phyloP scores from a whole-genome alignment of 2,888 invertebrate genomes.

The Lypha dubia region DNA sequence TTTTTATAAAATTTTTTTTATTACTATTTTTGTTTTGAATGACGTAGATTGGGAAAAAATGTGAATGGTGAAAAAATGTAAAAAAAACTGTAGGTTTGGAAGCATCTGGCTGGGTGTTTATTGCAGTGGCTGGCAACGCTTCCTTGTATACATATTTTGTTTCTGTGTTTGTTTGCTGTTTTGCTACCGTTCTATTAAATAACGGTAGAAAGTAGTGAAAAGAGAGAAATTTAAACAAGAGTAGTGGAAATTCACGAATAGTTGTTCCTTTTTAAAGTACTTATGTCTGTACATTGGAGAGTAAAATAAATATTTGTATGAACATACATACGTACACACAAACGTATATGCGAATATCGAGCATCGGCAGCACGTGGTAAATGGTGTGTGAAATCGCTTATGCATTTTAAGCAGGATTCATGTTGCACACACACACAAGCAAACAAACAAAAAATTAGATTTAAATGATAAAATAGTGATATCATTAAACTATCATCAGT shows the following conservation, averaged over 20 bases:
- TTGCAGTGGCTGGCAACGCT: too few relatives aligned
- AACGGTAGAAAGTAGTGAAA: slow-evolving; percentile 20
- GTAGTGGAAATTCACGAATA: slow-evolving; percentile 26
- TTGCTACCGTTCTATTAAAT: slow-evolving; percentile 9
- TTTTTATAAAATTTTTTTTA: too few relatives aligned
- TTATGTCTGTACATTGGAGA: slow-evolving; percentile 2
- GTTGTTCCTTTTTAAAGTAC: slow-evolving; percentile 1
- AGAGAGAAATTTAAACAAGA: background rate
- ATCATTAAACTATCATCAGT: slow-evolving; percentile 77
- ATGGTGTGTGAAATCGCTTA: slow-evolving; percentile 84
- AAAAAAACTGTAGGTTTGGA: too few relatives aligned
- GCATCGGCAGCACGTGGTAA: slow-evolving; percentile 77
- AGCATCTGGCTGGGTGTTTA: too few relatives aligned
- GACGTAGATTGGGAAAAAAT: too few relatives aligned
- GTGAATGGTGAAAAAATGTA: too few relatives aligned
- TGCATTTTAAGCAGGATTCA: slow-evolving; percentile 76
- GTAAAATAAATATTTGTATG: slow-evolving; percentile 17
- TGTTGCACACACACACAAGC: background rate
- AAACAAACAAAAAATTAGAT: slow-evolving; percentile 55
- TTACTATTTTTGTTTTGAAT: too few relatives aligned
- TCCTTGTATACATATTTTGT: slow-evolving; percentile 45
- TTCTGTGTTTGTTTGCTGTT: background rate
- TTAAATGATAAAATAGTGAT: slow-evolving; percentile 73
- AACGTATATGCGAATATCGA: background rate
- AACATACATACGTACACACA: too few relatives aligned